Evolutionary conservation across 2,113 vertebrate species (phyloP).

Genomic region (Pedionomus torquatus): DNA sequence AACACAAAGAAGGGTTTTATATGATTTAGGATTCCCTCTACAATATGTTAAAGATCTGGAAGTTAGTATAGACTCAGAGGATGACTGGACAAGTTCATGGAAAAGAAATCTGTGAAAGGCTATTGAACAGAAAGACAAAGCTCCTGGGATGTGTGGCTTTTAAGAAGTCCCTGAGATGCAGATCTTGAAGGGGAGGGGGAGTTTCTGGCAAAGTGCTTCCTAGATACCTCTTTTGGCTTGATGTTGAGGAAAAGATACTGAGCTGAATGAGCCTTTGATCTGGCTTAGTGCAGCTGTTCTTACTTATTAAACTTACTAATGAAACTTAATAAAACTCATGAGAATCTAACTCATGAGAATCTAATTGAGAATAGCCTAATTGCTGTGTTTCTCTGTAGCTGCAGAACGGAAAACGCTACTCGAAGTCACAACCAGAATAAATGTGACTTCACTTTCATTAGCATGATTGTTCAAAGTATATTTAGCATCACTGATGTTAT

Average conservation of each 20-base stretch:
- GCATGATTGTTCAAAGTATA: background rate
- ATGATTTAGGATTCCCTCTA: background rate
- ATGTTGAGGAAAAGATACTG: background rate
- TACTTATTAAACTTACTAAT: background rate
- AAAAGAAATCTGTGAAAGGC: background rate
- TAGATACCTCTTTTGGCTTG: background rate
- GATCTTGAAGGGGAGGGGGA: background rate
- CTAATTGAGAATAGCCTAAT: too few relatives aligned
- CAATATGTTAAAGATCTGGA: background rate
- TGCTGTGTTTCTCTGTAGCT: background rate
- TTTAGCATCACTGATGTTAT: background rate
- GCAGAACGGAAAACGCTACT: background rate
- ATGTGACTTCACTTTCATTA: background rate
- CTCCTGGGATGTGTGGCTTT: background rate
- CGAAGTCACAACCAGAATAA: background rate
- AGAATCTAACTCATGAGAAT: too few relatives aligned
- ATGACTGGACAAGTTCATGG: background rate
- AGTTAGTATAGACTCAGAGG: background rate
- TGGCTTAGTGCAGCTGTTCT: accelerated
- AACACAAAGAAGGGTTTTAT: background rate
- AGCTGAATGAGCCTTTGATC: background rate
- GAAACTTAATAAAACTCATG: background rate
- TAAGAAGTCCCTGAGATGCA: background rate
- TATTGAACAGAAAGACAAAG: background rate
- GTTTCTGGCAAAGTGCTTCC: background rate